Evolutionary conservation across 2,113 vertebrate species (phyloP).

Genomic region (Nibea coibor): DNA sequence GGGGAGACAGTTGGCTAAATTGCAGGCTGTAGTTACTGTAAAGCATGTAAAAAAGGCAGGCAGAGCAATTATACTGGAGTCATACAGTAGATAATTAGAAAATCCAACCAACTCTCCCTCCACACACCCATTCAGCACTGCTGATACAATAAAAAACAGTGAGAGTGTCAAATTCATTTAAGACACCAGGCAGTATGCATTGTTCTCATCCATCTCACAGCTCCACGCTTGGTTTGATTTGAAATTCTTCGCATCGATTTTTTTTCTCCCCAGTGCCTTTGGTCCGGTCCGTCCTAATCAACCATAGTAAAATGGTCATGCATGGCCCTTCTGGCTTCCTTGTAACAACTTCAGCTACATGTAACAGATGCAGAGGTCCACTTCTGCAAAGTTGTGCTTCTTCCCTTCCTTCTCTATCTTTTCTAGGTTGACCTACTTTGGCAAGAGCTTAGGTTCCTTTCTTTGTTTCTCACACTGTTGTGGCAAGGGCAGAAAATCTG

Average conservation of each 20-base stretch:
- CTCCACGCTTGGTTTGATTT: constrained; percentile 84
- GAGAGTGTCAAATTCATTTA: constrained; percentile 68
- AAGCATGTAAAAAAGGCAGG: constrained; percentile 39
- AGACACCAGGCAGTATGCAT: constrained; percentile 51
- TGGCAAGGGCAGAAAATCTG: constrained; percentile 64
- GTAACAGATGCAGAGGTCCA: constrained; percentile 39
- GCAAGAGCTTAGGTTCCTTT: constrained; percentile 52
- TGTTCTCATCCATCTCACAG: constrained; percentile 67
- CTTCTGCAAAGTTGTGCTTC: constrained; percentile 45
- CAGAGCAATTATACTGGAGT: constrained; percentile 61
- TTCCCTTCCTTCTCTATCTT: constrained; percentile 24
- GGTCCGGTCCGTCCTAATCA: constrained; percentile 59
- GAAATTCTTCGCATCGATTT: constrained; percentile 86
- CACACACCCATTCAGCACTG: constrained; percentile 33
- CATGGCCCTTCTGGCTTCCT: constrained; percentile 58
- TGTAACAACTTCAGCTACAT: constrained; percentile 44
- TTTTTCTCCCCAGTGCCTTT: constrained; percentile 69
- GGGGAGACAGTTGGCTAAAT: constrained; percentile 41
- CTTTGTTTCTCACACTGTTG: constrained; percentile 71
- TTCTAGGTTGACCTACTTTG: constrained; percentile 78
- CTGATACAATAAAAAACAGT: constrained; percentile 63
- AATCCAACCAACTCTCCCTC: constrained; percentile 43
- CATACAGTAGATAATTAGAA: constrained; percentile 74
- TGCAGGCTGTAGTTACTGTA: constrained; percentile 65
- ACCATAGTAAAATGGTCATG: constrained; percentile 58